Evolutionary conservation across 2,113 vertebrate species (phyloP).

Genomic region (Ammospiza caudacuta): DNA sequence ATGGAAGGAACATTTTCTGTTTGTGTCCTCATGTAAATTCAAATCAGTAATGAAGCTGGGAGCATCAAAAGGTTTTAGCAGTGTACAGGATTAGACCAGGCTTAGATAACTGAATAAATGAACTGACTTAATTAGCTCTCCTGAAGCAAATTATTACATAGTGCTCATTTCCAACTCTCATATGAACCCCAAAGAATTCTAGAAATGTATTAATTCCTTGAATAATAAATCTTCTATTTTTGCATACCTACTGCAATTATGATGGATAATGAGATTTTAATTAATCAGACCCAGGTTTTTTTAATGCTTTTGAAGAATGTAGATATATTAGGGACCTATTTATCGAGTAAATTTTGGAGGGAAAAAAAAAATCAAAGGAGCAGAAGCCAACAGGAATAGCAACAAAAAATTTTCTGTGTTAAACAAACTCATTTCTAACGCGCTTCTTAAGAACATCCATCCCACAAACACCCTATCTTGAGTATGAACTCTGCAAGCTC

Average conservation of each 20-base stretch:
- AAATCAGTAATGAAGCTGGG: conserved; percentile 41
- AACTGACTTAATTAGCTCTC: conserved; percentile 66
- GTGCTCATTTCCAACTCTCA: conserved; percentile 65
- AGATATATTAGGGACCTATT: conserved; percentile 19
- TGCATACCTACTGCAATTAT: conserved; percentile 66
- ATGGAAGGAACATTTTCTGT: neutral
- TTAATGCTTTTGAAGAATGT: conserved; percentile 31
- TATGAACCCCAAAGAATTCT: conserved; percentile 58
- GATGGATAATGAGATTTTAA: conserved; percentile 76
- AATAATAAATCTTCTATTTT: conserved; percentile 67
- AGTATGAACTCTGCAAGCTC: neutral
- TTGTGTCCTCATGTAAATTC: conserved; percentile 18
- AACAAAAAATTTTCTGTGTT: neutral
- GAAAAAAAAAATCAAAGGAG: neutral
- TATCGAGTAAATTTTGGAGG: neutral
- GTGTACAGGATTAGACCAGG: conserved; percentile 1
- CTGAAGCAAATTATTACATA: conserved; percentile 72
- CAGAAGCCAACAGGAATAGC: neutral
- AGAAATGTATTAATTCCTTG: conserved; percentile 74
- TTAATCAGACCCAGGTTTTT: conserved; percentile 69
- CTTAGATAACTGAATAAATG: conserved; percentile 65
- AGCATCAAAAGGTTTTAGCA: conserved; percentile 23
- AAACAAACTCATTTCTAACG: neutral
- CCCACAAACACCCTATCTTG: neutral
- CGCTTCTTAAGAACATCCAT: neutral